Percentiles rank a stretch among this genome's conserved stretches.
Evolutionary conservation across 1,140 invertebrate genomes (phyloP).

Genomic region (Drosophila quadrilineata): DNA sequence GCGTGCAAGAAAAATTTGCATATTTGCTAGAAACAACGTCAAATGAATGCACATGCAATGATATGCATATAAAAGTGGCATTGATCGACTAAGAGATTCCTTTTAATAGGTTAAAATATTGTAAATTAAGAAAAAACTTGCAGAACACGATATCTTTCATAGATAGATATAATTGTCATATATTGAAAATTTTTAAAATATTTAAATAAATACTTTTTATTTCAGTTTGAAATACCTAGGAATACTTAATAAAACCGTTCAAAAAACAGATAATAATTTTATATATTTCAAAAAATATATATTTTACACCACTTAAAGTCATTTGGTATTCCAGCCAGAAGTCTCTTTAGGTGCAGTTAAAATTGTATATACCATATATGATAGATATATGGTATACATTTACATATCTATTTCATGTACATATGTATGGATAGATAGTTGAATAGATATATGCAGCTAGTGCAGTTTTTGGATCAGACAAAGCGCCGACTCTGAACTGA

Average conservation of each 20-base stretch:
- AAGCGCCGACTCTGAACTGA: slow-evolving; percentile 25
- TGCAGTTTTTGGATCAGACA: slow-evolving; percentile 24
- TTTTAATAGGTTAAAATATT: not conserved
- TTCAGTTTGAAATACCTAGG: too few species aligned
- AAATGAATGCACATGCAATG: slow-evolving; percentile 62
- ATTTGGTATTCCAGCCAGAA: too few species aligned
- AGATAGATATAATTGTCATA: not conserved
- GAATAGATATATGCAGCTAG: not conserved
- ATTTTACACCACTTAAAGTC: too few species aligned
- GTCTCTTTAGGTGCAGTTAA: too few species aligned
- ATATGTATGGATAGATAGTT: too few species aligned
- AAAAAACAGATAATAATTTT: too few species aligned
- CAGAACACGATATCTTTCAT: not conserved
- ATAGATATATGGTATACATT: not conserved
- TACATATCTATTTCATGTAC: too few species aligned
- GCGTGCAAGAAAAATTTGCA: slow-evolving; percentile 62
- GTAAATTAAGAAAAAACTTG: too few species aligned
- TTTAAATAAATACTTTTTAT: too few species aligned
- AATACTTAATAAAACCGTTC: too few species aligned
- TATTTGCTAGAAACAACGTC: slow-evolving; percentile 53
- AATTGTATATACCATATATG: not conserved
- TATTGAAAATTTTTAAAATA: too few species aligned
- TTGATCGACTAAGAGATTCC: not conserved
- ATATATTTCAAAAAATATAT: too few species aligned
- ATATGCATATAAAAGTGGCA: not conserved